Evolutionary conservation across 2,888 invertebrate genomes (phyloP), one percentile per base, ranked within the genome.

Genomic region (Apamea sordens): DNA sequence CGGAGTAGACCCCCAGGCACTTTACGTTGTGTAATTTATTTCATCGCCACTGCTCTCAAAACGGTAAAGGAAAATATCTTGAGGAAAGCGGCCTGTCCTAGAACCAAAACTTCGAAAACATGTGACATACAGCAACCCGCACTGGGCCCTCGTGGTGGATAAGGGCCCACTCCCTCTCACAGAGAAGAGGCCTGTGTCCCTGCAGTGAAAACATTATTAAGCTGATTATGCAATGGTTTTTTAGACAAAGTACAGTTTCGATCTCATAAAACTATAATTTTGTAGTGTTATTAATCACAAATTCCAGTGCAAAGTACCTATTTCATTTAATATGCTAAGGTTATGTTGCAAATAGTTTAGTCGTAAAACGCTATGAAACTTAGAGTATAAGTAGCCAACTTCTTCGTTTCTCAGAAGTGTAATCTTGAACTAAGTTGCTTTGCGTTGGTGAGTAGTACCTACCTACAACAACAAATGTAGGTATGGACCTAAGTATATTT

Each of bases 381-480:
- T 83, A 72, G 61, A 83, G 82, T n/a, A n/a, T n/a, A n/a, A n/a
- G n/a, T 77, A 82, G 77, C 47, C 28, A 77, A 81, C 67, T 81
- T 68, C 71, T 77, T 63, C 24, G 83, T 83, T 72, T 68, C 83
- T 72, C 71, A 32, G 83, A 83, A 81, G 71, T 83, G 77, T 81
- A 81, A 83, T 81, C 83, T 77, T 77, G 81, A 71, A 81, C 83
- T 83, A 81, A 81, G 78, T 61, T 77, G 53, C 83, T 81, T 72
- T 83, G 84, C 83, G 80, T 61, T 79, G 28, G 50, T 69, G 71
- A 83, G 68, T 44, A 59, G 77, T 41, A 68, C 13, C 47, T 47
- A 50, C 44, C 21, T 59, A 28, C 44, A 59, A 64, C 21, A 28
- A 81, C 21, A 67, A 59, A 13, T 11, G 24, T 50, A 59, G n/a